phyloP scores from a whole-genome alignment of 1,140 invertebrate genomes.

The Atopsyche davidsoni region DNA sequence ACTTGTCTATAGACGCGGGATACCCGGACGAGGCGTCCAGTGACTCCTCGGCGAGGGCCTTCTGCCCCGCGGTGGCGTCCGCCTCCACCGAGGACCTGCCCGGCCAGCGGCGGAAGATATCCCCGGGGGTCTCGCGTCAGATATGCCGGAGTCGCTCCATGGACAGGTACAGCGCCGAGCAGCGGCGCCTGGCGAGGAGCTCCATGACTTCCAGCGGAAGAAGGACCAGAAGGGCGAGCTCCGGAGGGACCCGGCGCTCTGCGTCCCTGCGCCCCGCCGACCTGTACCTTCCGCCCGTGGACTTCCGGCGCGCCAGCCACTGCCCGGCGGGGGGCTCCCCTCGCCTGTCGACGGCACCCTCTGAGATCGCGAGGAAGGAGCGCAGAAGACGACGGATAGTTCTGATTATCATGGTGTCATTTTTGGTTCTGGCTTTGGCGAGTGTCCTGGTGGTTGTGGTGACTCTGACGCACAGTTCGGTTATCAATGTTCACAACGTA shows the following conservation, averaged over 20 bases:
- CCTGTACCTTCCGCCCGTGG: constrained; percentile 4
- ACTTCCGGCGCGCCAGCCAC: constrained; percentile 11
- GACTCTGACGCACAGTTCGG: constrained; percentile 61
- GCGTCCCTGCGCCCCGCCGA: constrained; percentile 15
- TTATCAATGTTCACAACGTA: constrained; percentile 50
- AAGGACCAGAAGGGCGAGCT: constrained; percentile 37
- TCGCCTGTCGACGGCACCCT: constrained; percentile 33
- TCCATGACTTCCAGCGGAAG: not conserved
- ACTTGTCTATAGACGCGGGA: constrained; percentile 21
- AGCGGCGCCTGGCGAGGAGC: constrained; percentile 3
- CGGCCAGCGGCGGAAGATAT: not conserved
- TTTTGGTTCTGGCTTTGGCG: constrained; percentile 59
- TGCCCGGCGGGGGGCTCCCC: constrained; percentile 38
- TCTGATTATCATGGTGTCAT: constrained; percentile 58
- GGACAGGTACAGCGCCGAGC: constrained; percentile 21
- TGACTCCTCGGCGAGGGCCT: constrained; percentile 12
- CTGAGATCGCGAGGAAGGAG: constrained; percentile 38
- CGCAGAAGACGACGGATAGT: constrained; percentile 58
- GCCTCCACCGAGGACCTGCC: constrained; percentile 24
- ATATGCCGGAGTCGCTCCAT: constrained; percentile 23
- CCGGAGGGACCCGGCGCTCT: constrained; percentile 35
- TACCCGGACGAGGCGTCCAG: constrained; percentile 23
- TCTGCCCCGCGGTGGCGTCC: constrained; percentile 6
- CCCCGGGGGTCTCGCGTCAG: constrained; percentile 13
- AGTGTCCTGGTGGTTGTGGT: constrained; percentile 64